Percentiles rank a stretch among this genome's conserved stretches.
Evolutionary conservation across 1,140 invertebrate species (phyloP).

Genomic region (Listronotus bonariensis): DNA sequence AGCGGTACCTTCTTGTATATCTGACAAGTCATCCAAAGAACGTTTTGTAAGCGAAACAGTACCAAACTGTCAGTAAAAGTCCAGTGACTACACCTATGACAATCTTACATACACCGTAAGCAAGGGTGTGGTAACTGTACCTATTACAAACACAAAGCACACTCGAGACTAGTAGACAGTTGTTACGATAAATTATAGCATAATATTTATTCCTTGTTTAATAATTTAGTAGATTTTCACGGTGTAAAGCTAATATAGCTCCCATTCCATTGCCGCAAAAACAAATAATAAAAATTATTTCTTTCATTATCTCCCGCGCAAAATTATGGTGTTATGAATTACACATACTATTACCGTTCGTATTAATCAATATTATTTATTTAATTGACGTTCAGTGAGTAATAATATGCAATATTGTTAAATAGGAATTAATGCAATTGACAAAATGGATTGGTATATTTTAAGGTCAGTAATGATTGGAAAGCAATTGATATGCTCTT

Average conservation of each 20-base stretch:
- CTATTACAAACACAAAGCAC: conserved; percentile 20
- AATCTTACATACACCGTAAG: conserved; percentile 1
- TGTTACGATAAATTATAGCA: conserved; percentile 17
- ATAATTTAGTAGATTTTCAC: conserved; percentile 27
- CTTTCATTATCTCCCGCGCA: conserved; percentile 25
- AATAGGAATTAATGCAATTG: too few species aligned
- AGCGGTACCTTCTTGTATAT: too few species aligned
- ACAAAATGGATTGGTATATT: too few species aligned
- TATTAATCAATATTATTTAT: not conserved
- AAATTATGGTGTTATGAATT: conserved; percentile 6
- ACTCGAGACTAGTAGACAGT: conserved; percentile 19
- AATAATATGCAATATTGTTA: too few species aligned
- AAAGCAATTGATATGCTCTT: too few species aligned
- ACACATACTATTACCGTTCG: not conserved
- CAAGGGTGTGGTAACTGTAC: conserved; percentile 5
- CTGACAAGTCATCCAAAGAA: too few species aligned
- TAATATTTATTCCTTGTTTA: conserved; percentile 19
- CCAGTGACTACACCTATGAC: too few species aligned
- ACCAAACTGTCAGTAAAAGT: too few species aligned
- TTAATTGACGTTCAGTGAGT: too few species aligned
- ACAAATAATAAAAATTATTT: conserved; percentile 21
- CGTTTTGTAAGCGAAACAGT: too few species aligned
- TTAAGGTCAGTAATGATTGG: too few species aligned
- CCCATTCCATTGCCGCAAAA: conserved; percentile 14
- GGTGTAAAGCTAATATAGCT: conserved; percentile 18